Conservation (phyloP, 1,140 invertebrate genomes). For the Meloidogyne exigua region DNA sequence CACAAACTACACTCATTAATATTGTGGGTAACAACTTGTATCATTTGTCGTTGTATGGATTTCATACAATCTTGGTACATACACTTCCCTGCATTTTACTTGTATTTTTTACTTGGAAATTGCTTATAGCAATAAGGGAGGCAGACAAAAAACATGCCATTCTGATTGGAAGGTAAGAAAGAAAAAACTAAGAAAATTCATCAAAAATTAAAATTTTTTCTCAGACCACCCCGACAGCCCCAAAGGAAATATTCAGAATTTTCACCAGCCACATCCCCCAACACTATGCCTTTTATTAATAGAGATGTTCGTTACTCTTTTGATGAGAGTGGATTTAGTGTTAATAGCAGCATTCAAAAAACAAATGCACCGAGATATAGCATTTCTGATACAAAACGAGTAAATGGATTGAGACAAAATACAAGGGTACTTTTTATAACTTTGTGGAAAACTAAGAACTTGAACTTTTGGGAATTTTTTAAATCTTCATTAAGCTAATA, state of each 20-base stretch:
- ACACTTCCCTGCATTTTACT: conserved; percentile 58
- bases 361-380: conserved; percentile 25
- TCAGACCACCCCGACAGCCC: conserved; percentile 5
- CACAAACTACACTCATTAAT: conserved; percentile 46
- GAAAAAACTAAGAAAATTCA: background rate
- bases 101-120: conserved; percentile 60
- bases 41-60: conserved; percentile 53
- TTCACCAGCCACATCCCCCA: background rate
- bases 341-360: conserved; percentile 1
- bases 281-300: background rate
- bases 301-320: background rate
- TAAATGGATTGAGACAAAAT: conserved; percentile 56
- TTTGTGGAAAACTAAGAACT: background rate
- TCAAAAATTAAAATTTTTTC: too few species aligned
- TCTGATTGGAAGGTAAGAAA: conserved; percentile 44
- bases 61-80: conserved; percentile 57
- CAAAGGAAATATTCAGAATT: conserved; percentile 5
- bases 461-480: too few species aligned
- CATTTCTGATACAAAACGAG: conserved; percentile 55
- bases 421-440: conserved; percentile 27
- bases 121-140: conserved; percentile 55
- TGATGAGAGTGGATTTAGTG: conserved; percentile 1
- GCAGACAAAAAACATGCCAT: conserved; percentile 56
- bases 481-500: background rate
- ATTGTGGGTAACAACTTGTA: conserved; percentile 55